These are phyloP conservation scores for Galendromus occidentalis DNA, from an alignment of 1,140 invertebrate genomes.

Conservation along the genomic window DNA sequence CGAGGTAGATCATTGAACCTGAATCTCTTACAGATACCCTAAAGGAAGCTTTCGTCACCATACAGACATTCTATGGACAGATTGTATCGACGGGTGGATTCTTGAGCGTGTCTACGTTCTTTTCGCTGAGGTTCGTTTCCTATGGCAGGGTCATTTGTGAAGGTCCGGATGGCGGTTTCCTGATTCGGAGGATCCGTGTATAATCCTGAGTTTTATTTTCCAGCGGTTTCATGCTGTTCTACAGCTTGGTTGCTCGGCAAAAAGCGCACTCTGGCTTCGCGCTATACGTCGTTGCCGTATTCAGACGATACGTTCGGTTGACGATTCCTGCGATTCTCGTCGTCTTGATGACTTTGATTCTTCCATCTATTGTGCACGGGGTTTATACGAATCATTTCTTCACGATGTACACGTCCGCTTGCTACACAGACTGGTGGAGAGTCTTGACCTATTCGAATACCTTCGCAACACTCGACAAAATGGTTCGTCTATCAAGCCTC, in stretches of 20 bases:
- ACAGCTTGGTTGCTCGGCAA: not conserved
- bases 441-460: not conserved
- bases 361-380: not conserved
- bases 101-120: not conserved
- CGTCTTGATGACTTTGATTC: not conserved
- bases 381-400: not conserved
- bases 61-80: not conserved
- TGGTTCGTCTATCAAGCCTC: too few species aligned
- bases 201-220: not conserved
- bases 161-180: too few species aligned
- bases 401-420: not conserved
- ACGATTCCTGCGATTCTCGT: not conserved
- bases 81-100: not conserved
- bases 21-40: not conserved
- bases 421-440: slow-evolving; percentile 3
- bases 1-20: too few species aligned
- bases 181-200: too few species aligned
- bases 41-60: not conserved
- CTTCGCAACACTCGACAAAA: not conserved
- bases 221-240: not conserved
- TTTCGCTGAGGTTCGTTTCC: not conserved
- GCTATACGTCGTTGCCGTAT: not conserved
- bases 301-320: not conserved
- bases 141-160: too few species aligned
- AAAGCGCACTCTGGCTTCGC: not conserved